A percentile compares a stretch with the other conserved stretches of the same genome.
Evolutionary conservation across 2,113 vertebrate species (phyloP).

Genomic region (Pangasianodon gigas): DNA sequence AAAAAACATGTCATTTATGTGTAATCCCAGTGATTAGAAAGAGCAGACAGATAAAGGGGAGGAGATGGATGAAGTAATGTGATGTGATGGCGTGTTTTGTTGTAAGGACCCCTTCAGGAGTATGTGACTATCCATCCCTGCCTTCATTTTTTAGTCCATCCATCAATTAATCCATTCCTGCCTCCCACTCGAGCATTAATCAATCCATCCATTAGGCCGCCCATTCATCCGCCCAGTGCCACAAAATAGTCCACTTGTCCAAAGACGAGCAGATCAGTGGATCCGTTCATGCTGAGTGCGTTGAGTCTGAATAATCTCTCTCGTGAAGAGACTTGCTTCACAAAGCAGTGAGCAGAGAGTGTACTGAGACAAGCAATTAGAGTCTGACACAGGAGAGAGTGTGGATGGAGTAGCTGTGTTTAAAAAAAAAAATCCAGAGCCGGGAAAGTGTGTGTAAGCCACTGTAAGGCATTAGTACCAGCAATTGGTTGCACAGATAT

Average conservation of each 20-base stretch:
- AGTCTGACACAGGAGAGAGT: slow-evolving; percentile 38
- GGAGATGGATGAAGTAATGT: not conserved
- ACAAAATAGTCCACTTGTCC: slow-evolving; percentile 45
- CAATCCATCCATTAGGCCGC: slow-evolving; percentile 47
- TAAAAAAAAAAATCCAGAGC: slow-evolving; percentile 16
- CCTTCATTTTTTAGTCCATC: slow-evolving; percentile 33
- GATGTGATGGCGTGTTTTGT: not conserved
- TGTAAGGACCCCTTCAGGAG: slow-evolving; percentile 18
- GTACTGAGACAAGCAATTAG: slow-evolving; percentile 50
- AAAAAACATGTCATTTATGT: not conserved
- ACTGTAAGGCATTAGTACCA: slow-evolving; percentile 31
- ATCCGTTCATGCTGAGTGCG: slow-evolving; percentile 46
- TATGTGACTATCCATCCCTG: slow-evolving; percentile 28
- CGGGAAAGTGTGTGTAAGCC: slow-evolving; percentile 31
- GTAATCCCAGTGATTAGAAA: not conserved
- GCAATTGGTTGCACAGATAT: not conserved
- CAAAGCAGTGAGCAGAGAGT: slow-evolving; percentile 32
- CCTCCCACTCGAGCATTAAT: slow-evolving; percentile 38
- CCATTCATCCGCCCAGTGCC: slow-evolving; percentile 42
- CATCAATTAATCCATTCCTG: slow-evolving; percentile 39
- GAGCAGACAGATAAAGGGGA: not conserved
- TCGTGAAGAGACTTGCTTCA: slow-evolving; percentile 39
- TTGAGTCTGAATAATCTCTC: slow-evolving; percentile 30
- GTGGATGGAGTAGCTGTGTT: slow-evolving; percentile 27
- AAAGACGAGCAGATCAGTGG: slow-evolving; percentile 50